Evolutionary conservation across 2,888 invertebrate species (phyloP).

Genomic region (Hirtodrosophila trivittata): DNA sequence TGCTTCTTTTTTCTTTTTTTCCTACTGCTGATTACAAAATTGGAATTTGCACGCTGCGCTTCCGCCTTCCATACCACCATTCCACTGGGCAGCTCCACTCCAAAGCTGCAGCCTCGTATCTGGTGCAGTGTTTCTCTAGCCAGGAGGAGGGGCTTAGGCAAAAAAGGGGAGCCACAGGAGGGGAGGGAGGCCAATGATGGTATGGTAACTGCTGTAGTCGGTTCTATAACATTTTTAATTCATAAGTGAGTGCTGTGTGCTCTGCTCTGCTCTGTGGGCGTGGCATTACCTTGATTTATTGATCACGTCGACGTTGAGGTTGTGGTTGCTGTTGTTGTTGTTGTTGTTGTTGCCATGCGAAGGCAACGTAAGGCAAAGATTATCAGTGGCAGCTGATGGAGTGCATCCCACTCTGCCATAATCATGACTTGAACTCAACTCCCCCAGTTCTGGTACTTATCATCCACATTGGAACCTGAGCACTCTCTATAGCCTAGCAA

Average conservation of each 20-base stretch:
- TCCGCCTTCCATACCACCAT: conserved; percentile 40
- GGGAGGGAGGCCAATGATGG: too few species aligned
- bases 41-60: conserved; percentile 70
- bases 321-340: conserved; percentile 1
- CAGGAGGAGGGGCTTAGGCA: too few species aligned
- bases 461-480: background rate
- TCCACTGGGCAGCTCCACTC: conserved; percentile 11
- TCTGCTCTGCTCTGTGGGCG: conserved; percentile 39
- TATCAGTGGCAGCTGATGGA: conserved; percentile 10
- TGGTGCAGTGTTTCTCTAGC: background rate
- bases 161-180: background rate
- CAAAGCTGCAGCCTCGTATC: conserved; percentile 6
- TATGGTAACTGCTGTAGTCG: background rate
- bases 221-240: conserved; percentile 52
- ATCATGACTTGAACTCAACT: conserved; percentile 19
- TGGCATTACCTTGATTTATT: conserved; percentile 63
- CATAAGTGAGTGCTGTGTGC: conserved; percentile 44
- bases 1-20: conserved; percentile 17
- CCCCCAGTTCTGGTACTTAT: conserved; percentile 3
- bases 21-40: conserved; percentile 63
- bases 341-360: conserved; percentile 9
- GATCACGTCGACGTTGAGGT: conserved; percentile 30
- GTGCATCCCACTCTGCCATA: conserved; percentile 11
- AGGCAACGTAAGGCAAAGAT: conserved; percentile 10
- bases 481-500: conserved; percentile 2